Base-by-base conservation (phyloP, 2,888 invertebrate genomes). In the Lepidocyrtinus sp. region DNA sequence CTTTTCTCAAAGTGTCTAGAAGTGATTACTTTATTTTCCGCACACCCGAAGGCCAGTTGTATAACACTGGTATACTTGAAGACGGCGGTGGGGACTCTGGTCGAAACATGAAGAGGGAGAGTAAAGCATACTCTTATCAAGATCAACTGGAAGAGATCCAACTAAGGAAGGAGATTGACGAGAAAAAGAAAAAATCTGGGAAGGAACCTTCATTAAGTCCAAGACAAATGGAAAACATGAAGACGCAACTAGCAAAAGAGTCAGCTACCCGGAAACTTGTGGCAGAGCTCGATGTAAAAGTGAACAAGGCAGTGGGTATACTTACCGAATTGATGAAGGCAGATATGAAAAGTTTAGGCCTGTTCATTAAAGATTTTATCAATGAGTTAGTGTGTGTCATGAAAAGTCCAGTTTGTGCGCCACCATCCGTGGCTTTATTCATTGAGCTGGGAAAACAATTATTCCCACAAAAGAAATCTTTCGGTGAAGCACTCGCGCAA, bases 61-160 rank as follows among this genome's bases (percentile, higher is more conserved):
- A 94, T 88, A 97, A 99, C 89, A 97, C 95, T 90, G 93, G 93
- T 85, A 93, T 94, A 17, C 22, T 86, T n/a, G 86, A 87, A 61
- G 76, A 75, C 12, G 85, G 85, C 9, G 55, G 63, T n/a, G 86
- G 87, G 15, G 86, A 85, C 1, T 68, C 80, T 2, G 84, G 80
- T 2, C 88, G 87, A 80, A 97, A 98, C 87, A 91, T 98, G 88
- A 97, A 96, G 89, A 92, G 98, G 17, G 99, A 99, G 89, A 98
- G 96, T 89, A 98, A 98, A 89, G 95, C 94, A 1, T 99, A 99
- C 89, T 96, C 97, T 82, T 98, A 96, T 89, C 96, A 97, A 88
- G 99, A 99, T 82, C 99, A 99, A 88, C 91, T 97, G 87, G 98
- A 98, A 87, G 99, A 99, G 88, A 89, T 97, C 85, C 96, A 98